Conservation (phyloP, 2,113 vertebrate genomes). For the Tonatia bakeri region DNA sequence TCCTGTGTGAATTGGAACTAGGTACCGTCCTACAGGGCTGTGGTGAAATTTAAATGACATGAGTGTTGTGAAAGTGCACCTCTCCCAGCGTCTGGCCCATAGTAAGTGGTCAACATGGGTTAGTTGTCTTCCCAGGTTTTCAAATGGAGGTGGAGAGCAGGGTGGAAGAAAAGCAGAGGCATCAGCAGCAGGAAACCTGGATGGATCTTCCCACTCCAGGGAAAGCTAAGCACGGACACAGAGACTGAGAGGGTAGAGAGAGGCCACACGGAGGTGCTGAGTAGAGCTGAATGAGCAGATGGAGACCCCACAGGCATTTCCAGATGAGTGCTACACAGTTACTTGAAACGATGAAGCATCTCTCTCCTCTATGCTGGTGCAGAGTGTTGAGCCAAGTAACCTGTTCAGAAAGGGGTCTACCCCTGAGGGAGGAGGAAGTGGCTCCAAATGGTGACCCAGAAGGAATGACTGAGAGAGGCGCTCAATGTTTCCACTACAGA, state of each 20-base stretch:
- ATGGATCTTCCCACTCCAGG: background rate
- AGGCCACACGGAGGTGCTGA: background rate
- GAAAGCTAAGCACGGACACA: background rate
- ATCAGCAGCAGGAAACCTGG: background rate
- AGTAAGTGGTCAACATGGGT: background rate
- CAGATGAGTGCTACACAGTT: background rate
- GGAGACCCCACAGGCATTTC: background rate
- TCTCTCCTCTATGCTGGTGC: background rate
- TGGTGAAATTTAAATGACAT: background rate
- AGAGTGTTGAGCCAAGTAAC: background rate
- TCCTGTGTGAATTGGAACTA: background rate
- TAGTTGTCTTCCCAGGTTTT: background rate
- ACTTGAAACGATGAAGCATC: background rate
- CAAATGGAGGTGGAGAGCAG: background rate
- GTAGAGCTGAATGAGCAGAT: background rate
- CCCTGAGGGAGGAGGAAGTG: background rate
- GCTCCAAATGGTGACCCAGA: background rate
- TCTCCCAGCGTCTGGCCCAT: background rate
- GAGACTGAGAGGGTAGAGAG: background rate
- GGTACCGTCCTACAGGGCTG: background rate
- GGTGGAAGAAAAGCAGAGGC: background rate
- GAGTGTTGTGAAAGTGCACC: background rate
- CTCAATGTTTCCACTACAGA: background rate
- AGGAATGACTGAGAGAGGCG: background rate
- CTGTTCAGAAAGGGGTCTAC: background rate